A percentile compares a stretch with the other conserved stretches of the same genome.
Conservation (phyloP, 1,140 invertebrate genomes). For the Nephila pilipes region DNA sequence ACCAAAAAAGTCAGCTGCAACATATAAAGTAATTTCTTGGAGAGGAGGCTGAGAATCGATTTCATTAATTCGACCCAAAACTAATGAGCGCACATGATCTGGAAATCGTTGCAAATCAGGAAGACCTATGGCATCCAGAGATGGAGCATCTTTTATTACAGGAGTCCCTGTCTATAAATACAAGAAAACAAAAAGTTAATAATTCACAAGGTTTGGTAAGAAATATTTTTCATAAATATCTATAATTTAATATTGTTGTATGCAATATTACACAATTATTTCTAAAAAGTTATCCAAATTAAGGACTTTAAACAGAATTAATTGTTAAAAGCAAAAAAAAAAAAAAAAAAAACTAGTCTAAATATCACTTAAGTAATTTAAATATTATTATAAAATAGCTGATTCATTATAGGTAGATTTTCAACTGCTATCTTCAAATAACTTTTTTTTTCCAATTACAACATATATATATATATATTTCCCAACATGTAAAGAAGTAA, state of each 20-base stretch:
- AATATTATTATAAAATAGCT: not conserved
- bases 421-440: too few species aligned
- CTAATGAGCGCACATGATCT: constrained; percentile 55
- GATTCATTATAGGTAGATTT: not conserved
- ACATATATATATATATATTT: too few species aligned
- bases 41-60: constrained; percentile 56
- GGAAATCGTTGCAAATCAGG: constrained; percentile 75
- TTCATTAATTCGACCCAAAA: constrained; percentile 55
- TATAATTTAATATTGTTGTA: not conserved
- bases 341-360: not conserved
- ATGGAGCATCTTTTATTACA: constrained; percentile 71
- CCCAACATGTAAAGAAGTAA: too few species aligned
- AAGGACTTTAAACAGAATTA: too few species aligned
- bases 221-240: not conserved
- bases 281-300: too few species aligned
- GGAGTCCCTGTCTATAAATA: constrained; percentile 66
- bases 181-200: not conserved
- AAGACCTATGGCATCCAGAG: constrained; percentile 65
- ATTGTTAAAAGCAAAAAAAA: too few species aligned
- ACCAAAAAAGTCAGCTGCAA: constrained; percentile 76
- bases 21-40: constrained; percentile 70
- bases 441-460: too few species aligned
- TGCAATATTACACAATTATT: too few species aligned
- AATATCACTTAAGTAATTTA: not conserved
- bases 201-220: too few species aligned